Base-by-base conservation (phyloP, 2,888 invertebrate genomes). In the Asteroscopus sphinx region DNA sequence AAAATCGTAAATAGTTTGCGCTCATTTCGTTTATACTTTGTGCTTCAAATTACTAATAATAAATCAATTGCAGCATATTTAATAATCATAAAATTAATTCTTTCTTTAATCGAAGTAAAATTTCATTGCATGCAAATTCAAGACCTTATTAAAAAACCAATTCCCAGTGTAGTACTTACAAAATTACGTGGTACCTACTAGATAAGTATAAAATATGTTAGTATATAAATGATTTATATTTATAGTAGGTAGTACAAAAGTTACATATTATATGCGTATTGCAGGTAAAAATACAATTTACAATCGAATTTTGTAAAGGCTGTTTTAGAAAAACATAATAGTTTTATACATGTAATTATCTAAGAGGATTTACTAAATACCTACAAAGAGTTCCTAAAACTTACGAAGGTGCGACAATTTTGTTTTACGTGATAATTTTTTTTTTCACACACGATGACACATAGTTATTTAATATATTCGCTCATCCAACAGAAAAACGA, bases 181-280 rank as follows among this genome's bases (percentile, higher is more conserved):
- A 65, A 68, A 63, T 59, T 58, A 54, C 55, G 40, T 57, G 37
- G 41, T 59, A n/a, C n/a, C n/a, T n/a, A 61, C 39, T 66, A 60
- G 56, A 55, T 54, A 58, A 60, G 45, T 73, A 76, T 49, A 75
- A 72, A 73, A 75, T 72, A 68, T 64, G n/a, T 59, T 68, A 72
- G 33, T 64, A 56, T 57, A 55, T 65, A 57, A 73, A 66, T 56
- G 41, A 40, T 63, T 69, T 64, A 49, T 59, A 70, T 52, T 46
- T 21, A 21, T 21, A 67, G 39, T 67, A 37, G 58, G 41, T 65
- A 65, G 52, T 54, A 54, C 41, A 67, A 67, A 70, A 67, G 48
- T 68, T 72, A 60, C 35, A 71, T 52, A 49, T 2, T 25, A 32
- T 40, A 46, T 57, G 59, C 13, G 52, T 56, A 53, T 45, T 55